These are phyloP conservation scores for Poeciliopsis retropinna DNA, from an alignment of 2,113 vertebrate species.

Conservation along the genomic window DNA sequence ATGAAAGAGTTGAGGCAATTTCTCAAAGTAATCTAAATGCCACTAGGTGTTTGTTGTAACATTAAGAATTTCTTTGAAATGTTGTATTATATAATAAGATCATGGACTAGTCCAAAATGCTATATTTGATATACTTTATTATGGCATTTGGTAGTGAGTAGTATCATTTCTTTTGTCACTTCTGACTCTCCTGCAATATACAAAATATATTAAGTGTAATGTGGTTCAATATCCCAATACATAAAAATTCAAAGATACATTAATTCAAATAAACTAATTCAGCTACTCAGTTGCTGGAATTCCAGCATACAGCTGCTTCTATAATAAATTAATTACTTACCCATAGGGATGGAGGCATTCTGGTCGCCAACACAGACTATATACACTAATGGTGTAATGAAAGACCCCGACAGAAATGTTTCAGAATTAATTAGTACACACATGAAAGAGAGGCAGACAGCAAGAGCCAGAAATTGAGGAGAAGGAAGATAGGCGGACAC, in stretches of 20 bases:
- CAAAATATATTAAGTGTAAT: neutral
- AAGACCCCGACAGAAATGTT: slow-evolving; percentile 39
- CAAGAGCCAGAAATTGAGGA: slow-evolving; percentile 16
- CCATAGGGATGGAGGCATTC: slow-evolving; percentile 29
- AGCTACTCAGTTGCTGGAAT: neutral
- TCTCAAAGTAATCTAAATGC: too few species aligned
- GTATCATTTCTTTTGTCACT: neutral
- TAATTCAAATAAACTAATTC: neutral
- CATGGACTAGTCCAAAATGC: too few species aligned
- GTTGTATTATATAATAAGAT: too few species aligned
- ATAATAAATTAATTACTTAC: slow-evolving; percentile 47
- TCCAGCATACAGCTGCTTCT: neutral
- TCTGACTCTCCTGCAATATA: neutral
- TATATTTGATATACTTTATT: too few species aligned
- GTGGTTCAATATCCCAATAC: neutral
- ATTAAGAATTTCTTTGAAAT: too few species aligned
- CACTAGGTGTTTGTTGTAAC: too few species aligned
- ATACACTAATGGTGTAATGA: slow-evolving; percentile 50
- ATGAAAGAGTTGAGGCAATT: too few species aligned
- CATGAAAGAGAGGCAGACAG: slow-evolving; percentile 45
- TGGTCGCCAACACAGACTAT: slow-evolving; percentile 25
- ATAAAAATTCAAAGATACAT: neutral
- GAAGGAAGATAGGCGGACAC: slow-evolving; percentile 44
- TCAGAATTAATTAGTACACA: slow-evolving; percentile 54
- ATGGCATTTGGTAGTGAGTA: too few species aligned